A percentile compares a stretch with the other conserved stretches of the same genome.
These are phyloP conservation scores for Acipenser transmontanus DNA, from an alignment of 2,797 vertebrate species.

Conservation along the genomic window DNA sequence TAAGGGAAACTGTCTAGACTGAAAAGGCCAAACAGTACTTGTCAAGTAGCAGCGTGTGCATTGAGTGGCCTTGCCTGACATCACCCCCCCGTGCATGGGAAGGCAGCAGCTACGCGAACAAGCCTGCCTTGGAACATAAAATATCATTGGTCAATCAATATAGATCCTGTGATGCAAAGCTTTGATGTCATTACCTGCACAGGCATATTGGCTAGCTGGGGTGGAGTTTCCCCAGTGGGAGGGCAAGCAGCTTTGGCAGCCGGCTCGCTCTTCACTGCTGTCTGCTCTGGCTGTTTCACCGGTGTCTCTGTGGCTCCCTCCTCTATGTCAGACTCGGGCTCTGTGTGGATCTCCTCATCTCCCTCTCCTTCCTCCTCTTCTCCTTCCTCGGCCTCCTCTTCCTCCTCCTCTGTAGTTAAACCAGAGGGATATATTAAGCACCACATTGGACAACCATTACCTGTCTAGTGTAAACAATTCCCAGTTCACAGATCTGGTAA, in stretches of 20 bases:
- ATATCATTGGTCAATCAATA: background rate
- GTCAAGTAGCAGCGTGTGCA: too few species aligned
- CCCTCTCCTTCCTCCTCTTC: background rate
- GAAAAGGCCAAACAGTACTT: too few species aligned
- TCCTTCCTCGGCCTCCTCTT: background rate
- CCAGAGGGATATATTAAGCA: background rate
- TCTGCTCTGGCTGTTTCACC: background rate
- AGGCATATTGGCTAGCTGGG: background rate
- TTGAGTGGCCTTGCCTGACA: too few species aligned
- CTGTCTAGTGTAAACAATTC: too few species aligned
- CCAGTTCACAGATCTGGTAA: too few species aligned
- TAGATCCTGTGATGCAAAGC: background rate
- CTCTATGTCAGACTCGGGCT: background rate
- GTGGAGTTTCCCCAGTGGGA: background rate
- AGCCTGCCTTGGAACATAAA: background rate
- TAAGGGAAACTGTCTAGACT: too few species aligned
- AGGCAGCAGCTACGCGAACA: too few species aligned
- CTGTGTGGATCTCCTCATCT: background rate
- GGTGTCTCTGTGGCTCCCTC: background rate
- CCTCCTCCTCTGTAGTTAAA: background rate
- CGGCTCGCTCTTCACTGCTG: constrained; percentile 14
- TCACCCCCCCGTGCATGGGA: too few species aligned
- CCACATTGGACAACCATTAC: too few species aligned
- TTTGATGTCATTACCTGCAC: background rate
- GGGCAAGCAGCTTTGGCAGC: background rate